Base-by-base conservation (phyloP, 2,113 vertebrate species). In the Castor canadensis region DNA sequence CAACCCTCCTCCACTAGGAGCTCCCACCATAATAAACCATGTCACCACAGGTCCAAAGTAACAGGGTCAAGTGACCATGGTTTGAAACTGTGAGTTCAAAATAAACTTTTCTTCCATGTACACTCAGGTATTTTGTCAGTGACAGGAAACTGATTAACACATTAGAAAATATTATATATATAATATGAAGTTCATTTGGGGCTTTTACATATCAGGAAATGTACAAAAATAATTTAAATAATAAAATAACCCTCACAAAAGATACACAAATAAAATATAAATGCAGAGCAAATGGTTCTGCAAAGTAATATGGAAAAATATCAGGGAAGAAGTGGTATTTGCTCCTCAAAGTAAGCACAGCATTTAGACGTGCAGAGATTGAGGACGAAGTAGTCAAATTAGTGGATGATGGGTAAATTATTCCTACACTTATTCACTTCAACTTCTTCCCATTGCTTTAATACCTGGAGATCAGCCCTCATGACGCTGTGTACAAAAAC, bases 371-470 rank as follows among this genome's bases (percentile, higher is more conserved):
- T 26, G 20, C 47, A 88, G 54, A 82, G 30, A 76, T 32, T 84
- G 60, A 80, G 66, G 52, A 95, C 30, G 35, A 94, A 45, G 15
- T 7, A 85, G 32, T 67, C n/a, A 72, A 91, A 89, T 28, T 47
- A 89, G 75, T 96, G 67, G 10, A 73, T 83, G 56, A 82, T 79
- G 80, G 0, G 26, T 72, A 32, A 84, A 60, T 77, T 52, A 93
- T 19, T 86, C 66, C 76, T 77, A 76, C 82, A 73, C 79, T 64
- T 60, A 40, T 75, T 60, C 32, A 86, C 52, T 93, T 95, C 58
- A 93, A 94, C 96, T 49, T 79, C 45, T 95, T 89, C 7, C 9
- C 40, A 49, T 80, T 8, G 54, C 26, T 87, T 80, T 69, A 49
- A n/a, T 38, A 47, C 19, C 58, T 52, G 6, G 9, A 62, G 54